phyloP scores from a whole-genome alignment of 2,113 vertebrate species.

The Scophthalmus maximus region DNA sequence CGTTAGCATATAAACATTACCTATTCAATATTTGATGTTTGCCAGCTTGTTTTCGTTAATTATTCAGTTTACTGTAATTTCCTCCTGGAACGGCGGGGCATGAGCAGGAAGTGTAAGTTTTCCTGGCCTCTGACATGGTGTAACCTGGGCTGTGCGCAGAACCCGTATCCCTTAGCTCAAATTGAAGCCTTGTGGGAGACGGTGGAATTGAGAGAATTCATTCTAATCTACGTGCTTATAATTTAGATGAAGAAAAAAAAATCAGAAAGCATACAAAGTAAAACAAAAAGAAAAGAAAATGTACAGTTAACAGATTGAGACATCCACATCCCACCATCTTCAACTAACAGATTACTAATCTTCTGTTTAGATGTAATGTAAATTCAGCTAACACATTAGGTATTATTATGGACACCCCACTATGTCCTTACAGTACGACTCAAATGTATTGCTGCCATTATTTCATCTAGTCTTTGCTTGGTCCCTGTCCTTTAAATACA shows the following conservation, averaged over 20 bases:
- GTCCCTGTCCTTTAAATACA: too few relatives aligned
- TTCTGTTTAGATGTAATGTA: too few relatives aligned
- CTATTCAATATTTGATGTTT: conserved; percentile 83
- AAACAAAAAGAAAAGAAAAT: too few relatives aligned
- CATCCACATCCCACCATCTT: too few relatives aligned
- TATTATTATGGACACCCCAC: not conserved
- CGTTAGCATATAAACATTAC: conserved; percentile 80
- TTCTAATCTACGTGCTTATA: not conserved
- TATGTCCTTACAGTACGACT: too few relatives aligned
- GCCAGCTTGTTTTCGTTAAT: conserved; percentile 85
- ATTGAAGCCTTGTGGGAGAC: not conserved
- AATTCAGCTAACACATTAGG: not conserved
- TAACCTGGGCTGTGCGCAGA: conserved; percentile 2
- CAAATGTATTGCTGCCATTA: too few relatives aligned
- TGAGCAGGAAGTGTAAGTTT: conserved; percentile 69
- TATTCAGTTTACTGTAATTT: conserved; percentile 81
- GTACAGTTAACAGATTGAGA: not conserved
- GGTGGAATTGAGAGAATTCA: not conserved
- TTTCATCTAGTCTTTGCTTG: too few relatives aligned
- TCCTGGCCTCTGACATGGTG: conserved; percentile 52
- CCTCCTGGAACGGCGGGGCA: conserved; percentile 63
- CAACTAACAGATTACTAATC: too few relatives aligned
- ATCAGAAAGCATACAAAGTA: too few relatives aligned
- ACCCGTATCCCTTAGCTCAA: not conserved
- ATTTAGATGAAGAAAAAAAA: too few relatives aligned